Conservation (phyloP, 2,888 invertebrate species). For the Amorpha juglandis region DNA sequence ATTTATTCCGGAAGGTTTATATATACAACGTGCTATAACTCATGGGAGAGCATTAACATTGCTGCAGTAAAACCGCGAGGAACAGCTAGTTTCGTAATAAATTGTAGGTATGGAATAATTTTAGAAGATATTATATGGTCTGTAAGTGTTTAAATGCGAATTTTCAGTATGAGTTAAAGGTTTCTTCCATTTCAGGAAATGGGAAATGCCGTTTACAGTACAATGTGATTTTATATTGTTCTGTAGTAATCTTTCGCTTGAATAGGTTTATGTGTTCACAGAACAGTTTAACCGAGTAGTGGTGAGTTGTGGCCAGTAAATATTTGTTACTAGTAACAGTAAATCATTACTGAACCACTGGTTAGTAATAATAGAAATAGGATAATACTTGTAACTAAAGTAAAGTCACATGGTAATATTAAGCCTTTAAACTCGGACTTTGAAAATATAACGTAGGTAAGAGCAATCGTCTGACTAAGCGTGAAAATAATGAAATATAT, state of each 20-base stretch:
- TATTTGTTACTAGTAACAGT: conserved; percentile 2
- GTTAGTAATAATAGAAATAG: background rate
- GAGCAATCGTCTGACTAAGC: too few species aligned
- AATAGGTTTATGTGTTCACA: conserved; percentile 16
- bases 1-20: too few species aligned
- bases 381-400: too few species aligned
- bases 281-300: background rate
- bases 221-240: conserved; percentile 16
- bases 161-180: background rate
- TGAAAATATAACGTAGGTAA: too few species aligned
- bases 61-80: too few species aligned
- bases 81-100: too few species aligned
- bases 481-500: too few species aligned
- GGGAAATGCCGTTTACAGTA: background rate
- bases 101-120: background rate
- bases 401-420: too few species aligned
- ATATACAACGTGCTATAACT: too few species aligned
- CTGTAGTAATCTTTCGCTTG: background rate
- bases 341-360: background rate
- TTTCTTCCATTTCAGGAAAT: background rate
- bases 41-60: too few species aligned
- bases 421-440: too few species aligned
- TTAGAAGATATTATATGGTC: background rate
- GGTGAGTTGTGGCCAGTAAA: background rate
- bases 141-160: background rate